These are phyloP conservation scores for Hemistola chrysoprasaria DNA, from an alignment of 2,888 invertebrate genomes.

Conservation along the genomic window DNA sequence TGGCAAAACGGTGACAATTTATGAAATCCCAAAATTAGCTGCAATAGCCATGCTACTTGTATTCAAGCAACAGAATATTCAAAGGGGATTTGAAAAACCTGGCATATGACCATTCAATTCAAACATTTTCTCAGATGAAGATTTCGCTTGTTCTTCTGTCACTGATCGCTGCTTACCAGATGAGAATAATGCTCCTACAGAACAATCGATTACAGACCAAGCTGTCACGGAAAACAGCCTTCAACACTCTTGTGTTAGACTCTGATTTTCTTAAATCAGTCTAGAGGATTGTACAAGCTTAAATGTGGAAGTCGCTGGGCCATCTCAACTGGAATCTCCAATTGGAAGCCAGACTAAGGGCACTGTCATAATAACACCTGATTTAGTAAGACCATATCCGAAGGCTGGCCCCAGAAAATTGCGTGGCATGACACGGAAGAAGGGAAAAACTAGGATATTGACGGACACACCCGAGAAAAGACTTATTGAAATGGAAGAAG, in stretches of 20 bases:
- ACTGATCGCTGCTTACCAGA: no score
- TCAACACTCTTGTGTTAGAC: slow-evolving; percentile 1
- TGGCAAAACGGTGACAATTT: slow-evolving; percentile 43
- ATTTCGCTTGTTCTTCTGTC: slow-evolving; percentile 32
- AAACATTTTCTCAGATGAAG: slow-evolving; percentile 38
- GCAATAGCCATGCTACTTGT: slow-evolving; percentile 30
- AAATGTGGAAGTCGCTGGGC: not conserved
- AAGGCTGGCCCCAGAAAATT: slow-evolving; percentile 6
- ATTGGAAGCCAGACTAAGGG: no score
- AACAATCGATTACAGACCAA: not conserved
- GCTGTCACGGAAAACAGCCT: not conserved
- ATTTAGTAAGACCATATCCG: slow-evolving; percentile 1
- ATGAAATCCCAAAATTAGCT: slow-evolving; percentile 38
- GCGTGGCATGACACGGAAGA: slow-evolving; percentile 3
- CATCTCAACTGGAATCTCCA: not conserved
- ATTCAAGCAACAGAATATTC: slow-evolving; percentile 31
- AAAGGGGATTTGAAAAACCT: slow-evolving; percentile 34
- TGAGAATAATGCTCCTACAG: slow-evolving; percentile 2
- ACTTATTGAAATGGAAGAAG: slow-evolving; percentile 3
- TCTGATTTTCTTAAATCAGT: not conserved
- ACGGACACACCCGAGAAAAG: slow-evolving; percentile 13
- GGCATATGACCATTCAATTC: slow-evolving; percentile 44
- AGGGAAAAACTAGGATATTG: slow-evolving; percentile 9
- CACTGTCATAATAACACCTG: not conserved
- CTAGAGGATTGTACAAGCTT: no score